Evolutionary conservation across 2,797 vertebrate genomes (phyloP).

Genomic region (Melanotaenia pygmaea): DNA sequence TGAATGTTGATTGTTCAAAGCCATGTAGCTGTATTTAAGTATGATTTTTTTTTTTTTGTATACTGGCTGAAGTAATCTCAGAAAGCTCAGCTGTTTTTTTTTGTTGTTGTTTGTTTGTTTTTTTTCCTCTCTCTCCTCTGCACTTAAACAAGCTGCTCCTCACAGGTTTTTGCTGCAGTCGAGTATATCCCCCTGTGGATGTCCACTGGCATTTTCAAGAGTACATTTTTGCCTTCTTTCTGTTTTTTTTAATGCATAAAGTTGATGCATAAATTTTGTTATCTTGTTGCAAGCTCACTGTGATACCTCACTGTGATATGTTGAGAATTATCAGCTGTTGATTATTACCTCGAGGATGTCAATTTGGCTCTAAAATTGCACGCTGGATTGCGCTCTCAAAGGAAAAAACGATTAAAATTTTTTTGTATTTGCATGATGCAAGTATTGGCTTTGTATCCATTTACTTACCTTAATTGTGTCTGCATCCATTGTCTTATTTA

Average conservation of each 20-base stretch:
- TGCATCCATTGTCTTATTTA: constrained; percentile 12
- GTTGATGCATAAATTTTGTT: constrained; percentile 10
- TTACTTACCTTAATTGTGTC: constrained; percentile 19
- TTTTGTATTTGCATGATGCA: constrained; percentile 31
- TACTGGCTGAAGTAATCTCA: constrained; percentile 35
- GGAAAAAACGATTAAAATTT: constrained; percentile 15
- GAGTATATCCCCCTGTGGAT: constrained; percentile 26
- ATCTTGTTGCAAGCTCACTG: constrained; percentile 36
- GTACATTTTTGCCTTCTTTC: constrained; percentile 49
- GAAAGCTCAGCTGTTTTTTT: constrained; percentile 47
- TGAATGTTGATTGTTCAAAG: constrained; percentile 76
- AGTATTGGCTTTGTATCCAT: constrained; percentile 43
- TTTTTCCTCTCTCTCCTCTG: constrained; percentile 32
- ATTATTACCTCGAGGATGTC: neutral
- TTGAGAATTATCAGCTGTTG: constrained; percentile 11
- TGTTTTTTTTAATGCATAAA: constrained; percentile 17
- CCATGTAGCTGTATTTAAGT: constrained; percentile 51
- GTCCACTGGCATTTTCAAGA: constrained; percentile 36
- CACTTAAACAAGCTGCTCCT: constrained; percentile 49
- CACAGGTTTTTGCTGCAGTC: constrained; percentile 27
- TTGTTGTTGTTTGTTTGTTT: too few species aligned
- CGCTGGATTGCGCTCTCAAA: neutral
- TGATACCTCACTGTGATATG: constrained; percentile 39
- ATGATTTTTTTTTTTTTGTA: constrained; percentile 27
- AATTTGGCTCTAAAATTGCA: constrained; percentile 19